Percentiles rank a stretch among this genome's conserved stretches.
Conservation (phyloP, 2,888 invertebrate genomes). For the Pemphredon lugubris region DNA sequence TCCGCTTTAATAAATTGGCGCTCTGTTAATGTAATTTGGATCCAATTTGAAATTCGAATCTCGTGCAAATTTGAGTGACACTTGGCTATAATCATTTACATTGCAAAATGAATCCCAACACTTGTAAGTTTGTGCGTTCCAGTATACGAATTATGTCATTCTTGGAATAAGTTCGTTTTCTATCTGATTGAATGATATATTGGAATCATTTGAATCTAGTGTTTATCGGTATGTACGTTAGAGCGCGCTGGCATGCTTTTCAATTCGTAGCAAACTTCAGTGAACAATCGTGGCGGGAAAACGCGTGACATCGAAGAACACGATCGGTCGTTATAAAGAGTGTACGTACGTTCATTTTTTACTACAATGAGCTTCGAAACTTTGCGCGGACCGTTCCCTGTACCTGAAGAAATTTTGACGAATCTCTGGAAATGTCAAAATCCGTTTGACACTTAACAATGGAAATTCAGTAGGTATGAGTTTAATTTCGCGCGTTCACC, state of each 20-base stretch:
- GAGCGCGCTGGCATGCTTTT: background rate
- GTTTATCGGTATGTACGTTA: background rate
- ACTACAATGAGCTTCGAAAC: no score
- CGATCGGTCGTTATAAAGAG: no score
- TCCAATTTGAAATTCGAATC: background rate
- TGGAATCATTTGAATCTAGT: no score
- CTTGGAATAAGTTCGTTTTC: no score
- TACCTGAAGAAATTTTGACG: no score
- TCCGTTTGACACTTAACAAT: background rate
- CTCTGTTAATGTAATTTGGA: background rate
- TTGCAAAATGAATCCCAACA: background rate
- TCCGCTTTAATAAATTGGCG: background rate
- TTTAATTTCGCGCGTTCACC: background rate
- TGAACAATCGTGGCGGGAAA: conserved; percentile 6
- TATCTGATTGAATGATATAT: no score
- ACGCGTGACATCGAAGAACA: no score
- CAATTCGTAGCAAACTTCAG: background rate
- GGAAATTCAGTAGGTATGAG: background rate
- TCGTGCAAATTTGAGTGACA: background rate
- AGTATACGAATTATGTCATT: no score
- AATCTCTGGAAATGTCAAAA: background rate
- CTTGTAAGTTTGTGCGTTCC: no score
- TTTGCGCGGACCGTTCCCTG: no score
- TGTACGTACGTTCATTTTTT: no score
- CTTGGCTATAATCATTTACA: background rate